Percentiles rank a stretch among this genome's conserved stretches.
Conservation (phyloP, 23 tunicate genomes). For the Botrylloides violaceus region DNA sequence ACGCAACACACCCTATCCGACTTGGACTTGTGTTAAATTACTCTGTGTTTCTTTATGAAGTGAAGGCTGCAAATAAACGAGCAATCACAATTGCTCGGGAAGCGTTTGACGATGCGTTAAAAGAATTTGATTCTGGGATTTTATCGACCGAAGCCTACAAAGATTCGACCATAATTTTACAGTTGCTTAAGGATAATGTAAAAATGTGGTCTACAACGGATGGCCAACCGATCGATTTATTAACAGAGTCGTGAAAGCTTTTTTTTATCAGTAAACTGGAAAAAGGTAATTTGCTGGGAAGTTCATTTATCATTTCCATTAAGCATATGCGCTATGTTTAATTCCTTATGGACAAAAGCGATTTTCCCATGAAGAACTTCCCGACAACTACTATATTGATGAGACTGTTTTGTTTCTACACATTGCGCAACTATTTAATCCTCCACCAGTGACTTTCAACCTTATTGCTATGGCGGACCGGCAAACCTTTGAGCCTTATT, state of each 20-base stretch:
- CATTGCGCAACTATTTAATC: too few species aligned
- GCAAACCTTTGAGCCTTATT: too few species aligned
- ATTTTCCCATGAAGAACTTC: too few species aligned
- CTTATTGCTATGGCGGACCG: too few species aligned
- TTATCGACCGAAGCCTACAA: conserved; percentile 42
- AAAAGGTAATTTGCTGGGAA: too few species aligned
- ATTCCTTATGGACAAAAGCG: too few species aligned
- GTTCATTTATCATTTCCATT: too few species aligned
- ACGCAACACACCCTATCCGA: conserved; percentile 45
- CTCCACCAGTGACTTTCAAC: too few species aligned
- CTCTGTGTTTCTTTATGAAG: conserved; percentile 70
- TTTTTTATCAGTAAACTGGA: too few species aligned
- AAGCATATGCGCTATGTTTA: too few species aligned
- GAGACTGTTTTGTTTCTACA: too few species aligned
- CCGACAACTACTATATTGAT: too few species aligned
- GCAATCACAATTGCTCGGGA: conserved; percentile 57
- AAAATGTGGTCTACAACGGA: conserved; percentile 42
- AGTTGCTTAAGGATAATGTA: conserved; percentile 57
- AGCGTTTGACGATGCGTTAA: conserved; percentile 66
- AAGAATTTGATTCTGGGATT: conserved; percentile 27
- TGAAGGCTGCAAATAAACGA: conserved; percentile 29
- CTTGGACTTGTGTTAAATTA: conserved; percentile 58
- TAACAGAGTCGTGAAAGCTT: conserved; percentile 15
- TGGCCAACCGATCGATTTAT: conserved; percentile 16
- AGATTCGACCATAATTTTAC: conserved; percentile 64